Evolutionary conservation across 2,113 vertebrate genomes (phyloP).

Genomic region (Hyperopisus bebe): DNA sequence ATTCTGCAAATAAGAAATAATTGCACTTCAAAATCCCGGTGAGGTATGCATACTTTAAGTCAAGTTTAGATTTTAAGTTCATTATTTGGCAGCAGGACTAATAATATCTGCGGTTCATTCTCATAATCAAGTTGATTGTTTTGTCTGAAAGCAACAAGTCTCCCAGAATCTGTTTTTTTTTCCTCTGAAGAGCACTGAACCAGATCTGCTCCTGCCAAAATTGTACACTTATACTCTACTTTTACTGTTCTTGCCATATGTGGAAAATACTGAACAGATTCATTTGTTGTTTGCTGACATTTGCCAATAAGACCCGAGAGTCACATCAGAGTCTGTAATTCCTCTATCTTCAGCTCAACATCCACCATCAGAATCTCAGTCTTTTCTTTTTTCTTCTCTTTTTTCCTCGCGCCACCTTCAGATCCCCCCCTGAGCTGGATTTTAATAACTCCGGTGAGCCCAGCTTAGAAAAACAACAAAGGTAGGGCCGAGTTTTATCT

Average conservation of each 20-base stretch:
- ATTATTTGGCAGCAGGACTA: background rate
- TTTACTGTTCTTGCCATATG: background rate
- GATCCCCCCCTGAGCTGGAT: constrained; percentile 41
- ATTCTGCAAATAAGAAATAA: background rate
- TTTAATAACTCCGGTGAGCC: constrained; percentile 48
- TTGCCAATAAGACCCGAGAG: constrained; percentile 52
- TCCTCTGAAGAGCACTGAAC: constrained; percentile 11
- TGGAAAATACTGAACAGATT: constrained; percentile 38
- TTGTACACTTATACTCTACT: constrained; percentile 7
- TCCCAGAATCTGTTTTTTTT: constrained; percentile 13
- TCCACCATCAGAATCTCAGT: constrained; percentile 50
- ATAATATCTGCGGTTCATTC: background rate
- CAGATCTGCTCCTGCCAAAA: constrained; percentile 20
- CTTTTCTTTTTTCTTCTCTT: constrained; percentile 32
- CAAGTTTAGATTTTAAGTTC: background rate
- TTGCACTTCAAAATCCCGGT: background rate
- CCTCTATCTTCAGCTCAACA: constrained; percentile 60
- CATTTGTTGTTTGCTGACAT: constrained; percentile 54
- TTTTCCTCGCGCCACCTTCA: constrained; percentile 24
- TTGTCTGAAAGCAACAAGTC: background rate
- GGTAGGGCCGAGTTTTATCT: constrained; percentile 31
- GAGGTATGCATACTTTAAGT: background rate
- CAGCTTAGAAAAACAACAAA: constrained; percentile 49
- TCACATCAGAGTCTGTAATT: constrained; percentile 58
- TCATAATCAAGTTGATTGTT: background rate